Conservation (phyloP, 2,113 vertebrate genomes). For the Ammodytes marinus region DNA sequence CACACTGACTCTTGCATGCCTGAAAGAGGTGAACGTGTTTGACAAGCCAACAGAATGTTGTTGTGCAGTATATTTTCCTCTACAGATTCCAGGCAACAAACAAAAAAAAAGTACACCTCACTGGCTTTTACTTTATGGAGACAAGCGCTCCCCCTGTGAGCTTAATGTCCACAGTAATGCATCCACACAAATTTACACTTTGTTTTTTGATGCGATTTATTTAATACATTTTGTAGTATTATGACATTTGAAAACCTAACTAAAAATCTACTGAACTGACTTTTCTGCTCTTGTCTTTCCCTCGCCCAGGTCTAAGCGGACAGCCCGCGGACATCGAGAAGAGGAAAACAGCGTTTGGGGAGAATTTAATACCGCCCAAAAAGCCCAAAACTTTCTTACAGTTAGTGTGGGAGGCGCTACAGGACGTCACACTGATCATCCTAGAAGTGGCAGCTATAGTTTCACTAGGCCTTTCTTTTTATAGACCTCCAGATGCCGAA, state of each 20-base stretch:
- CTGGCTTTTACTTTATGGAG: constrained; percentile 11
- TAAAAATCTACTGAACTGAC: neutral
- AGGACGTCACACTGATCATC: constrained; percentile 99
- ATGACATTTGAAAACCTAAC: neutral
- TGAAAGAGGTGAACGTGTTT: constrained; percentile 58
- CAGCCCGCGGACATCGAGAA: constrained; percentile 95
- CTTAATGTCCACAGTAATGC: constrained; percentile 11
- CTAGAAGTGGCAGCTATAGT: constrained; percentile 99
- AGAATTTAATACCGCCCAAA: constrained; percentile 99
- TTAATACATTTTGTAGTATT: neutral
- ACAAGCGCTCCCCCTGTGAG: constrained; percentile 5
- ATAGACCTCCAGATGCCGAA: constrained; percentile 93
- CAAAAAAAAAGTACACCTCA: constrained; percentile 2
- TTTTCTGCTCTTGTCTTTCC: constrained; percentile 39
- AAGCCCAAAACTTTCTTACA: constrained; percentile 99
- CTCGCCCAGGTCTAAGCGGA: constrained; percentile 92
- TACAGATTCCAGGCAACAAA: constrained; percentile 7
- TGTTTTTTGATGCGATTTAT: constrained; percentile 5
- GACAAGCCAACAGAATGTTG: constrained; percentile 51
- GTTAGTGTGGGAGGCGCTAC: constrained; percentile 99
- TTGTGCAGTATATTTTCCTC: constrained; percentile 43
- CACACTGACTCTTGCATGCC: constrained; percentile 16
- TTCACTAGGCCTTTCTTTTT: constrained; percentile 99
- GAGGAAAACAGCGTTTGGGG: constrained; percentile 95
- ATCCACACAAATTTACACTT: constrained; percentile 2